Evolutionary conservation across 2,888 invertebrate species (phyloP), one percentile per base, ranked within the genome.

Genomic region (Drosophila eohydei): DNA sequence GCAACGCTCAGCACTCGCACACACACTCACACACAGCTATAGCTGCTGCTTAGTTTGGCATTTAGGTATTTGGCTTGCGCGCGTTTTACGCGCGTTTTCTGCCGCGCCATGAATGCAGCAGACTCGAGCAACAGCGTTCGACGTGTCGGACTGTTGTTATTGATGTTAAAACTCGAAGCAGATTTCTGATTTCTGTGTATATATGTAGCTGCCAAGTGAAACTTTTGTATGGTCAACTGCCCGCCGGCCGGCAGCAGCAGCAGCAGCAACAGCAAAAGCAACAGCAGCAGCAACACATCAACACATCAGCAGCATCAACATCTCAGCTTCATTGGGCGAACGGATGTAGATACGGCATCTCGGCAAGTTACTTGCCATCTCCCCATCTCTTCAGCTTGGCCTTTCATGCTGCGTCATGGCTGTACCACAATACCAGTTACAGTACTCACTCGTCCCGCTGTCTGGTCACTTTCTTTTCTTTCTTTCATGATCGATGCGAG

Each of bases 381-480:
- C 36, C 8, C 12, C 59, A 63, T 55, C 55, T 16, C 30, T 43
- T 28, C 38, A 54, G 26, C 28, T 28, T 58, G 61, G 51, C 48
- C 60, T 55, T 64, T 69, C 62, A 54, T 71, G 87, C 89, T 46
- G 68, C 74, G 87, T 88, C 83, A 88, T 73, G 57, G 41, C 61
- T 38, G 44, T 52, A 46, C 26, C 43, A 58, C 66, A 60, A 51
- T 63, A 65, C 73, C 64, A 82, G 80, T 80, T 58, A 51, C 57
- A 71, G 72, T 71, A 77, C 71, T 64, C 48, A 28, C 46, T 58
- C 56, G 64, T 56, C 59, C 61, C 61, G 66, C 62, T 50, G 55
- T 40, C 50, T 73, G 89, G 79, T 89, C 83, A 83, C 83, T 83
- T 83, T 83, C 83, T 89, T 83, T 83, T 89, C 81, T 78, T 77